Conservation (phyloP, 2,888 invertebrate genomes). For the Phasia obesa region DNA sequence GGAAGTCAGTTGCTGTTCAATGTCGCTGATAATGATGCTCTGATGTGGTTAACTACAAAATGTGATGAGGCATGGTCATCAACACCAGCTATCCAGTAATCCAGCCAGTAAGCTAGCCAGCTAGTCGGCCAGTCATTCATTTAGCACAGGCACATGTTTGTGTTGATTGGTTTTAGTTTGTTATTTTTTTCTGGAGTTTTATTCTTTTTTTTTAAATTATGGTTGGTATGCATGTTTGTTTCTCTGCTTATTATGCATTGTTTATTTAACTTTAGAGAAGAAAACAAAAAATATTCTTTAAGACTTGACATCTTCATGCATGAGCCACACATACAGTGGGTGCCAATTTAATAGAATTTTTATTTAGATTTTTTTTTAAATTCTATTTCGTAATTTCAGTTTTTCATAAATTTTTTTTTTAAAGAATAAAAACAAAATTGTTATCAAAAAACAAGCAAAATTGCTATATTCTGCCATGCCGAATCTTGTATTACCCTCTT, state of each 20-base stretch:
- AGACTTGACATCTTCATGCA: slow-evolving; percentile 13
- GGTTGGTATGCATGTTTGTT: slow-evolving; percentile 49
- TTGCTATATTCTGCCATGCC: too few species aligned
- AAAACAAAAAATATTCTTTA: slow-evolving; percentile 19
- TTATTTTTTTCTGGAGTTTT: background rate
- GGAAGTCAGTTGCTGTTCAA: slow-evolving; percentile 50
- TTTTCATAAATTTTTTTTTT: too few species aligned
- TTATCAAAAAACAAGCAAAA: too few species aligned
- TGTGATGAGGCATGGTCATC: slow-evolving; percentile 66
- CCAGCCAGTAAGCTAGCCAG: slow-evolving; percentile 38
- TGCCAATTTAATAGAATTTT: too few species aligned
- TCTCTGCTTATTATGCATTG: slow-evolving; percentile 57
- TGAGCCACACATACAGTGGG: background rate
- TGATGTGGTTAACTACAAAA: slow-evolving; percentile 50
- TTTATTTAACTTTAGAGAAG: slow-evolving; percentile 46
- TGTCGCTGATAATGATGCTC: slow-evolving; percentile 31
- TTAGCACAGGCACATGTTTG: slow-evolving; percentile 57
- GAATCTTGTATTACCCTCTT: too few species aligned
- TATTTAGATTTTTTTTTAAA: too few species aligned
- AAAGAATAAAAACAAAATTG: too few species aligned
- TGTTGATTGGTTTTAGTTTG: slow-evolving; percentile 47
- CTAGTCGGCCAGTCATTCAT: slow-evolving; percentile 33
- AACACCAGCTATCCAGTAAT: slow-evolving; percentile 44
- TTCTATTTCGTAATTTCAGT: too few species aligned
- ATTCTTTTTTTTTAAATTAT: slow-evolving; percentile 40